A percentile compares a stretch with the other conserved stretches of the same genome.
These are phyloP conservation scores for Nebria brevicollis DNA, from an alignment of 2,888 invertebrate species.

Conservation along the genomic window DNA sequence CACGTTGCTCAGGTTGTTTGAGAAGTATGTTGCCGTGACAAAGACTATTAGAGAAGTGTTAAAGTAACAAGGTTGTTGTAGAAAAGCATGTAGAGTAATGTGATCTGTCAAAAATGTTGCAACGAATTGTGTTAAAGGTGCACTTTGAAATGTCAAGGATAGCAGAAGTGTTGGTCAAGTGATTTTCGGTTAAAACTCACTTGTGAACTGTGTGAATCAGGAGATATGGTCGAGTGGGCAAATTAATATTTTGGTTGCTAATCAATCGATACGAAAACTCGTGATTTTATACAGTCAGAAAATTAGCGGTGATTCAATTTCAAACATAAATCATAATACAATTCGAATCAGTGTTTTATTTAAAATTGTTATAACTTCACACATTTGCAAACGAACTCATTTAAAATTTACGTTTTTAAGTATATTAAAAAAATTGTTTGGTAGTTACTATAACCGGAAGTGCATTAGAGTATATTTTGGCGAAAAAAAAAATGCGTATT, in stretches of 20 bases:
- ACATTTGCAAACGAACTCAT: too few species aligned
- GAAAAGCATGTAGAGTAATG: not conserved
- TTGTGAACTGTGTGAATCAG: not conserved
- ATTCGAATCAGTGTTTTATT: too few species aligned
- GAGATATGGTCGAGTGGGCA: not conserved
- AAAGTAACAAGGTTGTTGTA: not conserved
- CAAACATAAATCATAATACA: too few species aligned
- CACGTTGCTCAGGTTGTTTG: not conserved
- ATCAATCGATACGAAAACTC: not conserved
- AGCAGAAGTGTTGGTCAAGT: not conserved
- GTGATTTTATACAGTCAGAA: too few species aligned
- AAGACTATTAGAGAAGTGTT: not conserved
- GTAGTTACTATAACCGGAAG: too few species aligned
- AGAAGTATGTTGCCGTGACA: not conserved
- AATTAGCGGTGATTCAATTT: too few species aligned
- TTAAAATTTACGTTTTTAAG: too few species aligned
- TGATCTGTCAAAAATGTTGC: constrained; percentile 1
- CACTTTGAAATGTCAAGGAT: not conserved
- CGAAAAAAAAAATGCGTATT: too few species aligned
- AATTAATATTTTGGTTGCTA: not conserved
- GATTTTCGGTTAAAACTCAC: not conserved
- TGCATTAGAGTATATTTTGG: too few species aligned
- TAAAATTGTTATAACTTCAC: too few species aligned
- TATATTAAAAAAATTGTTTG: too few species aligned
- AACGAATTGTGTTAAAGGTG: not conserved